Conservation (phyloP, 1,140 invertebrate species). For the Drosophila repleta region DNA sequence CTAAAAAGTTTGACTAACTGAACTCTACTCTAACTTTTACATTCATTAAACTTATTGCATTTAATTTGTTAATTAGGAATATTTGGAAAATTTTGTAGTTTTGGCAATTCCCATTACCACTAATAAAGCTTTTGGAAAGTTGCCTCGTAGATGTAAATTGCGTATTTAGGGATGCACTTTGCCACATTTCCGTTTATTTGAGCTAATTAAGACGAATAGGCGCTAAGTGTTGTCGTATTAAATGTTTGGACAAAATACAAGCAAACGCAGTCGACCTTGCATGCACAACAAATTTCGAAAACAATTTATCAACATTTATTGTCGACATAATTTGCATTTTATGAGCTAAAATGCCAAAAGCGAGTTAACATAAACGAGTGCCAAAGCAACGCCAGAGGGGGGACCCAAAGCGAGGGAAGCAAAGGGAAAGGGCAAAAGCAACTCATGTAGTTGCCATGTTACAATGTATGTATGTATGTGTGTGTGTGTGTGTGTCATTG, state of each 20-base stretch:
- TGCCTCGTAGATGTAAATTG: background rate
- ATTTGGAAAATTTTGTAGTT: background rate
- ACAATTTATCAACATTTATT: conserved; percentile 57
- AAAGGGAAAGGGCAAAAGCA: background rate
- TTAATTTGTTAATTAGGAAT: background rate
- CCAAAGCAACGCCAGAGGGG: background rate
- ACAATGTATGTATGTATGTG: conserved; percentile 2
- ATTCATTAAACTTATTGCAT: background rate
- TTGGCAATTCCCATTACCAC: background rate
- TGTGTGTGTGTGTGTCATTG: conserved; percentile 31
- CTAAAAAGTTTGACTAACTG: no score
- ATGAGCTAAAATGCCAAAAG: conserved; percentile 33
- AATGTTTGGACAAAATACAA: background rate
- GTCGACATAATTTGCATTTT: conserved; percentile 49
- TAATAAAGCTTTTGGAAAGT: background rate
- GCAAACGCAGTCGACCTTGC: conserved; percentile 7
- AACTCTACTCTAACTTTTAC: no score
- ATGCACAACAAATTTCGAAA: conserved; percentile 12
- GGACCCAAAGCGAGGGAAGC: background rate
- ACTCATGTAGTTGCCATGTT: conserved; percentile 35
- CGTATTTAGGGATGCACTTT: background rate
- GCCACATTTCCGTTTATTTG: background rate
- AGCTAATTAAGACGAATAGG: conserved; percentile 18
- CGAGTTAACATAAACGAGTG: conserved; percentile 10
- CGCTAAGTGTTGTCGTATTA: background rate